Evolutionary conservation across 2,888 invertebrate species (phyloP), one percentile per base, ranked within the genome.

Genomic region (Ctena decussata): DNA sequence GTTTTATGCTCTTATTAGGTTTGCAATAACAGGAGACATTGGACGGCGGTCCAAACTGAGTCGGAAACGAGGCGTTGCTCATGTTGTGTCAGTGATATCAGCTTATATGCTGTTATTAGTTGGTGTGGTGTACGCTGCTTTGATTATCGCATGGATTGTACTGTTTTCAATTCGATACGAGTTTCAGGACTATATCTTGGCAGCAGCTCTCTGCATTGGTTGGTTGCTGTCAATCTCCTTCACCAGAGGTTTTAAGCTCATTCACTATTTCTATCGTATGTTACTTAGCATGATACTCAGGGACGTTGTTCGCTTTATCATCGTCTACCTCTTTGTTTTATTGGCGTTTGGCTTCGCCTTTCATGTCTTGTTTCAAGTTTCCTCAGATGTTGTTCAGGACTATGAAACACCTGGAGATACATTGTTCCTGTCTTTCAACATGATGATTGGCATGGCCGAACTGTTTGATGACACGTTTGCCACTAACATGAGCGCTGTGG

Each of bases 231-330:
- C 94, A n/a, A 95, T 95, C 37, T 83, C 89, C 27, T 95, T 94
- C 81, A 95, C 95, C 0, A 88, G 94, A 24, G 95, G 95, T 12
- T 94, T 95, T 75, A 93, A 93, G 80, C 83, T 90, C 0, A 93
- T 95, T 44, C 94, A 95, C 83, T 94, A 94, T 76, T 95, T 95
- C 82, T 94, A 94, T 89, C 87, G 92, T 41, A 94, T 95, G 94
- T 87, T 95, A 18, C 85, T 92, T 84, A 93, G 93, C 80, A 95
- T 95, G 92, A 92, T 95, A 44, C 71, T 94, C 72, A 80, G 92
- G 18, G 95, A 95, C 85, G 91, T 95, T 18, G 79, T 92, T 8
- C 89, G 94, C 18, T 95, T 95, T 82, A 72, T 95, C 8, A 90
- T 95, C 46, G 92, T 95, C 73, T 95, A 95, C 83, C 57, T 93